Base-by-base conservation (phyloP, 2,888 invertebrate genomes). In the Agrilus cyanescens region DNA sequence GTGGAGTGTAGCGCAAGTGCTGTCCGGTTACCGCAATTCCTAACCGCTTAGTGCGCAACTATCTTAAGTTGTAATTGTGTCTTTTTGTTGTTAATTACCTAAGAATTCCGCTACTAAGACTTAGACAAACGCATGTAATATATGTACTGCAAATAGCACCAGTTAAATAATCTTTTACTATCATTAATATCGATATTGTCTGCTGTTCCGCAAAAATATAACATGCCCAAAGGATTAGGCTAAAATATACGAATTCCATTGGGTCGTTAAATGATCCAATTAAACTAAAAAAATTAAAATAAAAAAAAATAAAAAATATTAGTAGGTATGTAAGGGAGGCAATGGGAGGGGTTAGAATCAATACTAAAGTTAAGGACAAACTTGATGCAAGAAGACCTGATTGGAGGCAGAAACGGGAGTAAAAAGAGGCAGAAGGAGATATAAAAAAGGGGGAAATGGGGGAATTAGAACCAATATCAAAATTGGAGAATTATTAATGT, bases 171-270 rank as follows among this genome's bases (percentile, higher is more conserved):
- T 82, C 78, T 60, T 84, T 85, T 1, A 91, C 76, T 13, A 88
- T 74, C 76, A 89, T 78, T 65, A 91, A 70, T 39, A 87, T 74
- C 0, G 85, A 82, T 47, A 91, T 78, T 0, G 88, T 79, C 50
- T 89, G 78, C 60, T 93, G 90, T 59, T 93, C 91, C 0, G 86
- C 81, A 53, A 87, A 80, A 1, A 86, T 74, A 64, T 83, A 90
- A 59, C 87, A 85, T 0, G 87, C 82, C 86, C 90, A 89, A 10
- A 93, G 68, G 0, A 82, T 75, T 4, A 84, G 70, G 4, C 78
- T 70, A 55, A 85, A 79, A 57, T 80, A 78, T 1, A 80, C 57
- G 67, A 80, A 86, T 54, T 80, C 76, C 46, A 72, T 33, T 20
- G 69, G 68, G 33, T 73, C 70, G 1, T 70, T 62, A 49, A 79